phyloP scores from a whole-genome alignment of 2,797 vertebrate species.

The Gambusia yucatana region DNA sequence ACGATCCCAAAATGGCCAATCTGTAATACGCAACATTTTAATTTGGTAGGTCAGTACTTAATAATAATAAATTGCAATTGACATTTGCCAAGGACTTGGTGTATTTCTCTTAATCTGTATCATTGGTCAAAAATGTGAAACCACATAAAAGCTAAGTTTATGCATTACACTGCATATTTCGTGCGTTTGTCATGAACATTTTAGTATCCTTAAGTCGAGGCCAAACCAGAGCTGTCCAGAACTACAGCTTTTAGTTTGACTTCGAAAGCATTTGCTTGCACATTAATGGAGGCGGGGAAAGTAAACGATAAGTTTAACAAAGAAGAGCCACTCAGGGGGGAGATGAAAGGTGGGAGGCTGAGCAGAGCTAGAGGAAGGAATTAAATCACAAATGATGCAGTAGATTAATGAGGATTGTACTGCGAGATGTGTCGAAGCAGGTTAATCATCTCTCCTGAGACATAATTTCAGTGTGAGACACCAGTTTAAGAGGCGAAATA shows the following conservation, averaged over 20 bases:
- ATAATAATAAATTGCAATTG: not conserved
- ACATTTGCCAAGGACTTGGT: not conserved
- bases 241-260: not conserved
- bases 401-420: conserved; percentile 32
- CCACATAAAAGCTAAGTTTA: not conserved
- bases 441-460: conserved; percentile 38
- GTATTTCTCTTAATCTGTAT: not conserved
- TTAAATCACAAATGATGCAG: conserved; percentile 20
- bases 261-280: not conserved
- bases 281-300: conserved; percentile 23
- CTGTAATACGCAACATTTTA: not conserved
- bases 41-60: not conserved
- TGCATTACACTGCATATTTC: not conserved
- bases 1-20: not conserved
- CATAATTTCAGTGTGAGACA: conserved; percentile 29
- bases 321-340: conserved; percentile 2
- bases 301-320: conserved; percentile 21
- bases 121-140: not conserved
- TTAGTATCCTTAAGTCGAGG: not conserved
- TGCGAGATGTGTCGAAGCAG: conserved; percentile 15
- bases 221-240: not conserved
- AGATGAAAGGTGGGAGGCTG: conserved; percentile 24
- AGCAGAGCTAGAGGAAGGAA: conserved; percentile 10
- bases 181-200: not conserved
- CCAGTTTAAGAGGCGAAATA: conserved; percentile 29